Evolutionary conservation across 2,888 invertebrate genomes (phyloP), one percentile per base, ranked within the genome.

Genomic region (Torymus tubicola): DNA sequence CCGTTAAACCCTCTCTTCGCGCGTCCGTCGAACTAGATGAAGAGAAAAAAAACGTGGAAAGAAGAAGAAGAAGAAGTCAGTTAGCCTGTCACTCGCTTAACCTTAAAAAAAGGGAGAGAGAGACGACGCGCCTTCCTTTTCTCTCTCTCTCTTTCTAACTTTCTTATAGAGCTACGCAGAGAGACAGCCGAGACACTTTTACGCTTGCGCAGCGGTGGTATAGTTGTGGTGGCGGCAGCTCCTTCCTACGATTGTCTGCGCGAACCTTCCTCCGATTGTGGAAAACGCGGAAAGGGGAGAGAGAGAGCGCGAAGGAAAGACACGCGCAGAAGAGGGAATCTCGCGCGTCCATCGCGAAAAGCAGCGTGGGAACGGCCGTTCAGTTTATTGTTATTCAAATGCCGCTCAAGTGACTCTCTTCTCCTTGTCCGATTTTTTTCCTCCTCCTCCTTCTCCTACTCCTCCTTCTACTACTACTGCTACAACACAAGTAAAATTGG

Each of bases 301-400:
- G 31, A 75, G 55, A 31, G 31, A 31, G 42, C 42, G 31, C 16
- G 68, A 13, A 42, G 21, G 50, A 14, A 57, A 42, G 11, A 50
- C 57, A 50, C 13, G 14, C 14, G 21, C 21, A 21, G 13, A 1
- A 21, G 13, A 1, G 52, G 53, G 57, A 14, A 74, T 74, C 74
- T 58, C 16, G 18, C 10, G 10, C 18, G 74, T 31, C 57, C 50
- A 65, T 65, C 58, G 64, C 67, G 67, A 58, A 67, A 75, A 67
- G 67, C 16, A 14, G 18, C 68, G 79, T 79, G 79, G 61, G 79
- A 79, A 74, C 52, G 50, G 78, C 8, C 78, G 53, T 68, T 68
- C 58, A 67, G 60, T 65, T 75, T 71, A 71, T 80, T 71, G 71
- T 80, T 80, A 80, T 80, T 80, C 80, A 80, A 75, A 75, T 71